Conservation (phyloP, 2,888 invertebrate genomes). For the Drosophila infuscata region DNA sequence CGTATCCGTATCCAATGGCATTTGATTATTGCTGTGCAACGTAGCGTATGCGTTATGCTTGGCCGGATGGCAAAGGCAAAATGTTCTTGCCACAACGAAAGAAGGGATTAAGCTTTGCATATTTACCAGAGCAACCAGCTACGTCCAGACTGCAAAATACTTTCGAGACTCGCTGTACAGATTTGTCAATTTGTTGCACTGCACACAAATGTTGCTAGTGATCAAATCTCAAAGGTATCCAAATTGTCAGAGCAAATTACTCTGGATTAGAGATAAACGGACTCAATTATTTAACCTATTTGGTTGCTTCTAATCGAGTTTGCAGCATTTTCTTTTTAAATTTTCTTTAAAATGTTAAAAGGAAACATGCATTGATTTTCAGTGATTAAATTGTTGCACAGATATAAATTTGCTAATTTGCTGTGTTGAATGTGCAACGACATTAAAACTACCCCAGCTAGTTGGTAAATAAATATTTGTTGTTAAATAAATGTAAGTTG, state of each 20-base stretch:
- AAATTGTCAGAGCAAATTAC: background rate
- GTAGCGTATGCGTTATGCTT: conserved; percentile 81
- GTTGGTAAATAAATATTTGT: conserved; percentile 50
- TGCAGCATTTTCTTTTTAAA: background rate
- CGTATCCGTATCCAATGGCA: conserved; percentile 72
- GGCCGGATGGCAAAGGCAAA: conserved; percentile 62
- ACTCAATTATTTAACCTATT: background rate
- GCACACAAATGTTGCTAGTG: background rate
- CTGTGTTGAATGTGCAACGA: background rate
- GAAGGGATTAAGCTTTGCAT: conserved; percentile 40
- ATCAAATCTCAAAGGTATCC: background rate
- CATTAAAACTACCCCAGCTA: background rate
- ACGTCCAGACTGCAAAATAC: conserved; percentile 51
- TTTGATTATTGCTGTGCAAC: conserved; percentile 81
- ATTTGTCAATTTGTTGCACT: conserved; percentile 59
- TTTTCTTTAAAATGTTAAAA: background rate
- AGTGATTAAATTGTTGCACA: background rate
- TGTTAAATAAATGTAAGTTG: conserved; percentile 50
- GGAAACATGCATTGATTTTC: background rate
- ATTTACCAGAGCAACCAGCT: conserved; percentile 37
- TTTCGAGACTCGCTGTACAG: conserved; percentile 44
- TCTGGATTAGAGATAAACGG: background rate
- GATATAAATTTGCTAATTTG: background rate
- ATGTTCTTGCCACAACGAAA: conserved; percentile 31
- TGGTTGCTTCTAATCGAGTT: background rate